Conservation (phyloP, 2,113 vertebrate genomes). For the Myrmecophaga tridactyla region DNA sequence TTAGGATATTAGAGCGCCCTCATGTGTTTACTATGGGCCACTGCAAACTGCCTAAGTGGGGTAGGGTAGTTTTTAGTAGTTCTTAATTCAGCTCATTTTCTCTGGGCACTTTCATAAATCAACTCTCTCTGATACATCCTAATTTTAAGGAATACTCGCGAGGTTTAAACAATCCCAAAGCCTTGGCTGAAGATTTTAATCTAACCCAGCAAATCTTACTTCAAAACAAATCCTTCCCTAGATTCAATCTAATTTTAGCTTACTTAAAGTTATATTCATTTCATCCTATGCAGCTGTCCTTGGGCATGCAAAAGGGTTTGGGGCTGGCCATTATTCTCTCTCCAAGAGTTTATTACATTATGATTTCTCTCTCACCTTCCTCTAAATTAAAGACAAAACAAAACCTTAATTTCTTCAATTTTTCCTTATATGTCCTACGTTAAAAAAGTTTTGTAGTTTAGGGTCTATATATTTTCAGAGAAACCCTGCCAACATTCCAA, state of each 20-base stretch:
- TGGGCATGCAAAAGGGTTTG: not conserved
- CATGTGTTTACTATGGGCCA: conserved; percentile 39
- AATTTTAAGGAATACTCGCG: not conserved
- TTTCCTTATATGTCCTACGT: not conserved
- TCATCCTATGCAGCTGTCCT: not conserved
- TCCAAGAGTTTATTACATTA: not conserved
- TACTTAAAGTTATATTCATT: not conserved
- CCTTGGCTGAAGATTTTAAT: not conserved
- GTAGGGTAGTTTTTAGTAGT: not conserved
- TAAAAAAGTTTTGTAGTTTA: not conserved
- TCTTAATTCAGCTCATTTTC: not conserved
- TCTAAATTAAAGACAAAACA: no score
- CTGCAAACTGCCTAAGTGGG: not conserved
- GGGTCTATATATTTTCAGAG: not conserved
- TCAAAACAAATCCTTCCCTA: not conserved
- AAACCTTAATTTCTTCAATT: not conserved
- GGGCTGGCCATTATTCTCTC: not conserved
- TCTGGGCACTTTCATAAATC: not conserved
- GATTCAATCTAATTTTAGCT: not conserved
- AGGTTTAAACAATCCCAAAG: not conserved
- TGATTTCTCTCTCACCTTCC: not conserved
- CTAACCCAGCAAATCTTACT: not conserved
- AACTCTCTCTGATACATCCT: not conserved
- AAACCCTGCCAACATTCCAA: not conserved
- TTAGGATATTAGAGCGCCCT: conserved; percentile 49